These are phyloP conservation scores for Danio tinwini DNA, from an alignment of 2,797 vertebrate genomes.

Conservation along the genomic window DNA sequence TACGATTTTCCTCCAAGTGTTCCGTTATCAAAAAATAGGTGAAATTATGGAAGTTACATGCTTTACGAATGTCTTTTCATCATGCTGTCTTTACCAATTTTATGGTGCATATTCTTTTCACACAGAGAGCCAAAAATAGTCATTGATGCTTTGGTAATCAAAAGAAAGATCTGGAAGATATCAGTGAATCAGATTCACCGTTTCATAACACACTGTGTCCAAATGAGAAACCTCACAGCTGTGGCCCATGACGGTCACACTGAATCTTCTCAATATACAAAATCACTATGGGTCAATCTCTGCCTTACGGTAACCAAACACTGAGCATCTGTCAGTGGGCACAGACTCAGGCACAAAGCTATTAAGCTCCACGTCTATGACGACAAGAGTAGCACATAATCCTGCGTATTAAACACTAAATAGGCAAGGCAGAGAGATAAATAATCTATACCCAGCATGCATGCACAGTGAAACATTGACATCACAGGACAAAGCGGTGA, in stretches of 20 bases:
- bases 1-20: background rate
- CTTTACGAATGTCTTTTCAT: background rate
- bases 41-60: background rate
- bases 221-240: slow-evolving; percentile 37
- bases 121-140: slow-evolving; percentile 8
- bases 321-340: slow-evolving; percentile 15
- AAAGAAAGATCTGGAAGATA: background rate
- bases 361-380: slow-evolving; percentile 38
- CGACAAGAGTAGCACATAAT: slow-evolving; percentile 40
- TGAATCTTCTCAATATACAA: slow-evolving; percentile 44
- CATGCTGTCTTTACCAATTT: background rate
- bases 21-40: background rate
- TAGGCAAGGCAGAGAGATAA: slow-evolving; percentile 34
- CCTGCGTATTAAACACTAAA: slow-evolving; percentile 31
- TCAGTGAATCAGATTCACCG: slow-evolving; percentile 8
- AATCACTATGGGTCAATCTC: slow-evolving; percentile 24
- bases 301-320: slow-evolving; percentile 24
- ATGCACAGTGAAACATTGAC: background rate
- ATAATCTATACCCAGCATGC: slow-evolving; percentile 1
- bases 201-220: background rate
- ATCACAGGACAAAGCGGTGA: slow-evolving; percentile 13
- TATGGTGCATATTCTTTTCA: background rate
- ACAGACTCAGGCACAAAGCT: slow-evolving; percentile 15
- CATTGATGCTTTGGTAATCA: slow-evolving; percentile 14
- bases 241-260: slow-evolving; percentile 21